phyloP scores from a whole-genome alignment of 2,888 invertebrate genomes.

The Sesia apiformis region DNA sequence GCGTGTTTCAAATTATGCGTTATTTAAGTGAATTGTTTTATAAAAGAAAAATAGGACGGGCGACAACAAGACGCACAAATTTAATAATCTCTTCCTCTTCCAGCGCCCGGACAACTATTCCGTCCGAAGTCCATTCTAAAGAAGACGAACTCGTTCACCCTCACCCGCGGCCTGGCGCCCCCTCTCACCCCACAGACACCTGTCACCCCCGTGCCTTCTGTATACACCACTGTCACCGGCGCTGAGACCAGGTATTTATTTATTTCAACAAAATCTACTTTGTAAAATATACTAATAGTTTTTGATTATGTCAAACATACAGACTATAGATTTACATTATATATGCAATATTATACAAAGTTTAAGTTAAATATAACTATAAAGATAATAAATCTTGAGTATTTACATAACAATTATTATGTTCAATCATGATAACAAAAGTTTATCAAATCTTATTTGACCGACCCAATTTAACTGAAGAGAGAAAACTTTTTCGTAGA shows the following conservation, averaged over 20 bases:
- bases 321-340: too few species aligned
- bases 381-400: too few species aligned
- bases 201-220: conserved; percentile 63
- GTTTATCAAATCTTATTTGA: too few species aligned
- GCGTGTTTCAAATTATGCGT: too few species aligned
- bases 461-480: too few species aligned
- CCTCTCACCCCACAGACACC: conserved; percentile 32
- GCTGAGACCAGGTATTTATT: conserved; percentile 81
- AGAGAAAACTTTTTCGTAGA: too few species aligned
- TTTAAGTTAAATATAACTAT: too few species aligned
- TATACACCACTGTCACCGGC: conserved; percentile 91
- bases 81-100: not conserved
- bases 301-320: not conserved
- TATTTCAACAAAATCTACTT: not conserved
- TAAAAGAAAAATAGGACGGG: not conserved
- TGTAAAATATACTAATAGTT: not conserved
- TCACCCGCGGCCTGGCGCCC: conserved; percentile 69
- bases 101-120: conserved; percentile 64
- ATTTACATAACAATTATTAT: too few species aligned
- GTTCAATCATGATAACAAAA: too few species aligned
- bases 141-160: conserved; percentile 92
- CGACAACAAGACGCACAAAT: not conserved
- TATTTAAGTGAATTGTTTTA: not conserved
- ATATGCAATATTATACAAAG: too few species aligned
- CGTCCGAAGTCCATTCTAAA: conserved; percentile 90